Base-by-base conservation (phyloP, 2,797 vertebrate species). In the Anableps anableps region DNA sequence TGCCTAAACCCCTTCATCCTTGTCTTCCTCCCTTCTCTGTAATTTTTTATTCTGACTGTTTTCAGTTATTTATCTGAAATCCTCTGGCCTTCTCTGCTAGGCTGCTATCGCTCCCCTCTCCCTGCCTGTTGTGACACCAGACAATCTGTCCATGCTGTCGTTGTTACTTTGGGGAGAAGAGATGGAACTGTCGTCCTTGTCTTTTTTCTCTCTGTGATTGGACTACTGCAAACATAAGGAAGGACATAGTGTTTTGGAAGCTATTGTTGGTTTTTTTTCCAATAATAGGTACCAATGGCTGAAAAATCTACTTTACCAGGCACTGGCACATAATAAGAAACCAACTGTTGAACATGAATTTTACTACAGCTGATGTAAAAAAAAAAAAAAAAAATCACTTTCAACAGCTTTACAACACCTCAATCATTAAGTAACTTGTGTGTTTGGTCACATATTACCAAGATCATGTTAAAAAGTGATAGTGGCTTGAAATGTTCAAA, bases 81-180 rank as follows among this genome's bases (percentile, higher is more conserved):
- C 60, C 38, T 36, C 29, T 31, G 29, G 76, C 71, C 43, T 47
- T 80, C 82, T 70, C 66, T 43, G 36, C 66, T 74, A 78, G 68
- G 55, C 79, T 78, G 83, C 82, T 75, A 11, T 38, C 34, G 81
- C 82, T 82, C 2, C 71, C 47, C 7, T 53, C 48, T 31, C 58
- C 26, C 53, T 26, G 38, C 68, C 73, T 38, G 26, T 77, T 26
- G 34, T 73, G 80, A 79, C 75, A 83, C 41, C 73, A 82, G 76
- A 83, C 86, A 83, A 48, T 72, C 75, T 79, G 73, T 78, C 43
- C 23, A 16, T 76, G 79, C 60, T 4, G 34, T 68, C n/a, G 68
- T 55, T 19, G 43, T 75, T 76, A 26, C 34, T 85, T 70, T 70
- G 38, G 23, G 38, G 23, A 41, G 31, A 80, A 72, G 38, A 74